Base-by-base conservation (phyloP, 2,888 invertebrate species). In the Alcis repandata region DNA sequence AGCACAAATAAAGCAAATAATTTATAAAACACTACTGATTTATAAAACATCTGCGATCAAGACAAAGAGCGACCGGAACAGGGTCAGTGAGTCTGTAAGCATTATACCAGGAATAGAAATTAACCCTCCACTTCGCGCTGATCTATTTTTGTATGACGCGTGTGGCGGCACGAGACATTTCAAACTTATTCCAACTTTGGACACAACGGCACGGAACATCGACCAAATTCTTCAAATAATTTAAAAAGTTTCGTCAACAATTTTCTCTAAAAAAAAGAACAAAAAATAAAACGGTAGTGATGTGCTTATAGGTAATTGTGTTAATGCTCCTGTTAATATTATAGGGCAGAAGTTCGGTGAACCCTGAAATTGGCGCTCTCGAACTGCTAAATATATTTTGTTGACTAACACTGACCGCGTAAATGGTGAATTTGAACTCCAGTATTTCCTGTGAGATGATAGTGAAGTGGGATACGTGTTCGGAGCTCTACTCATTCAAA, bases 361-460 rank as follows among this genome's bases (percentile, higher is more conserved):
- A 86, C 86, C 81, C 76, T 72, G 63, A 69, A 76, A 75, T 67
- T 76, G 79, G 77, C 75, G 71, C 66, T 72, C 79, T 83, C 80
- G 77, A 84, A 80, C 75, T 69, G 86, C 91, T 93, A 92, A 89
- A 92, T 87, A 91, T 91, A 92, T 87, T 83, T 80, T 83, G 80
- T 84, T 92, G 91, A 92, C 86, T 91, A 91, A 91, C 80, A 75
- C 85, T 76, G 83, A 80, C 83, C 83, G 88, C 75, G 85, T 85
- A 76, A 82, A 82, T 84, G 80, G 83, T 84, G 80, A 83, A 78
- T 76, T 87, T 87, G 77, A 86, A 85, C 85, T 82, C 77, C 82
- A 75, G 80, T 78, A 83, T 83, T 89, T 91, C 89, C 90, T 85
- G 90, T 84, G 46, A 0, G 76, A 69, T 74, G 68, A 72, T 77